Conservation (phyloP, 2,113 vertebrate genomes). For the Monopterus albus region DNA sequence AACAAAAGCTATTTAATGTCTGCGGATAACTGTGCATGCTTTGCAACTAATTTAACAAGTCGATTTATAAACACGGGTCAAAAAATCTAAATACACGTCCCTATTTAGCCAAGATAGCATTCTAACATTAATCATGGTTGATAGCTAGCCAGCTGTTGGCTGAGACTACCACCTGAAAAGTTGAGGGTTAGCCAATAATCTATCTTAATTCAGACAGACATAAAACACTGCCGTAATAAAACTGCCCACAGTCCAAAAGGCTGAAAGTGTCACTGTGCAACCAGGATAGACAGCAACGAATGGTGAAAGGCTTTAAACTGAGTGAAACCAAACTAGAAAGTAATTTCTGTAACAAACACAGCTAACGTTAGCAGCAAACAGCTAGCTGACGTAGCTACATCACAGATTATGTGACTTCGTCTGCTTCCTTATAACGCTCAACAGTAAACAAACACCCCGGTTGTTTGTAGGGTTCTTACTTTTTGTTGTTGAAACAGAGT, state of each 20-base stretch:
- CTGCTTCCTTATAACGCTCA: neutral
- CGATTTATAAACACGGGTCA: no score
- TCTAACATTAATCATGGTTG: neutral
- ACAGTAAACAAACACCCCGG: neutral
- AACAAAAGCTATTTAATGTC: no score
- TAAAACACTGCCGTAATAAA: neutral
- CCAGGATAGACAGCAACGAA: rapidly evolving
- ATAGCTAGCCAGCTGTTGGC: neutral
- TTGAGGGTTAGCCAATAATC: neutral
- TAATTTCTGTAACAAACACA: neutral
- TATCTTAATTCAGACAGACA: neutral
- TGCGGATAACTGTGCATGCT: no score
- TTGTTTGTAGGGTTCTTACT: slow-evolving; percentile 35
- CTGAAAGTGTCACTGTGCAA: no score
- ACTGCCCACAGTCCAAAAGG: rapidly evolving
- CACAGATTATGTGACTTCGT: neutral
- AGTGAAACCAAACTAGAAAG: neutral
- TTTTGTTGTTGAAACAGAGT: slow-evolving; percentile 64
- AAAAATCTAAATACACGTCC: no score
- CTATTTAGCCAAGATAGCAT: no score
- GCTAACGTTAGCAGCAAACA: slow-evolving; percentile 38
- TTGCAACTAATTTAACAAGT: no score
- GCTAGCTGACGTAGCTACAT: slow-evolving; percentile 10
- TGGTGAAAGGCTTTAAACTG: neutral
- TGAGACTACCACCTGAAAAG: neutral